Percentiles rank a stretch among this genome's conserved stretches.
These are phyloP conservation scores for Dipus sagitta DNA, from an alignment of 2,797 vertebrate species.

Conservation along the genomic window DNA sequence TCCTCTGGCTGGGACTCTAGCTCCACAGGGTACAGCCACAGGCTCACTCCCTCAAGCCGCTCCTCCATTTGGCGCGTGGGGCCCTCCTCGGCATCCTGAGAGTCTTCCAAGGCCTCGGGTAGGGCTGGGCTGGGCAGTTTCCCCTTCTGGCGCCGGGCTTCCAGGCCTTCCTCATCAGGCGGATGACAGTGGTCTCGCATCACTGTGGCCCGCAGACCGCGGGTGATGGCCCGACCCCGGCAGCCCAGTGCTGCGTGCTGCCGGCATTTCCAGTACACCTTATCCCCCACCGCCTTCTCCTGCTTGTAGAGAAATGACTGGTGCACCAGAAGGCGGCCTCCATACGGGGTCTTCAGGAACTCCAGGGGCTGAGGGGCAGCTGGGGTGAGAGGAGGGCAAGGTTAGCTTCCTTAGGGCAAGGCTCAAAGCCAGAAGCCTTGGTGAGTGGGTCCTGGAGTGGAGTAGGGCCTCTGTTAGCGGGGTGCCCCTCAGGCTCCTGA, in stretches of 20 bases:
- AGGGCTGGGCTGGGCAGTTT: background rate
- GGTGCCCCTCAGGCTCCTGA: background rate
- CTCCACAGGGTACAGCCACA: background rate
- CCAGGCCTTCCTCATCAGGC: constrained; percentile 32
- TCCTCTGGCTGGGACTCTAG: background rate
- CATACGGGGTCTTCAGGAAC: constrained; percentile 73
- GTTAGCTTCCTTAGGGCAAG: background rate
- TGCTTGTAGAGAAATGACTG: constrained; percentile 78
- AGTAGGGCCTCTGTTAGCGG: background rate
- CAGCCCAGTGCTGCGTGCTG: constrained; percentile 57
- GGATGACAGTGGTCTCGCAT: constrained; percentile 77
- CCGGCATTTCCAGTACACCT: constrained; percentile 77
- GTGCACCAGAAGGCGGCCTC: constrained; percentile 76
- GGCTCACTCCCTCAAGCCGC: background rate
- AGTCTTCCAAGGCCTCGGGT: background rate
- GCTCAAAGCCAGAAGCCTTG: background rate
- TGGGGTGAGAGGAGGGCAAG: background rate
- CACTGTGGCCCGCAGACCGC: background rate
- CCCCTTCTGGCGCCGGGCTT: constrained; percentile 37
- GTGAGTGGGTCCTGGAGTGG: background rate
- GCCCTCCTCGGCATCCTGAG: background rate
- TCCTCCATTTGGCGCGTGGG: background rate
- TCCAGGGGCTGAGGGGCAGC: constrained; percentile 64
- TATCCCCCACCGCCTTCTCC: constrained; percentile 76
- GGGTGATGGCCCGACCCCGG: constrained; percentile 76